These are phyloP conservation scores for Aurelia sp. DNA, from an alignment of 30 jellyfish, hydroid and myxozoan genomes.

Conservation along the genomic window DNA sequence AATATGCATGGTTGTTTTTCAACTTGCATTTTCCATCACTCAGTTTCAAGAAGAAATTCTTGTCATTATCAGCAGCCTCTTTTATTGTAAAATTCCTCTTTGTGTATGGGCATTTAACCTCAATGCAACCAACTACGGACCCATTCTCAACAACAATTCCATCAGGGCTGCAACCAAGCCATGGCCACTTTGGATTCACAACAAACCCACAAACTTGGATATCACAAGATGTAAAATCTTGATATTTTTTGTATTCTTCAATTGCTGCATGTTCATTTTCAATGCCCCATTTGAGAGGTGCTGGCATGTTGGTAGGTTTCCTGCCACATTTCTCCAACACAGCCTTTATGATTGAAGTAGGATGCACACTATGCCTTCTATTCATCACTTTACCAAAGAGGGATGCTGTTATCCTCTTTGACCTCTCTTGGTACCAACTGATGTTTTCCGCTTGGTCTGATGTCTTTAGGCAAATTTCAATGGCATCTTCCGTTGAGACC, in stretches of 20 bases:
- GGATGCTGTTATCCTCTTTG: conserved; percentile 56
- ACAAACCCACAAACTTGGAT: conserved; percentile 16
- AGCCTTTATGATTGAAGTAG: conserved; percentile 23
- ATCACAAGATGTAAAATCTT: background rate
- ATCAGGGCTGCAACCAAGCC: conserved; percentile 47
- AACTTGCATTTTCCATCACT: background rate
- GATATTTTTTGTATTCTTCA: background rate
- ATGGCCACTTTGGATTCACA: conserved; percentile 46
- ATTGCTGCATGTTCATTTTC: conserved; percentile 18
- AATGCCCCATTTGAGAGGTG: conserved; percentile 48
- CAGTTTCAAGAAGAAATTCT: background rate
- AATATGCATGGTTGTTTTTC: too few relatives aligned
- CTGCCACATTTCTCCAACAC: conserved; percentile 15
- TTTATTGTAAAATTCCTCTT: conserved; percentile 8
- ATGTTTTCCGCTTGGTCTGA: background rate
- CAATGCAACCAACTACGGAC: conserved; percentile 18
- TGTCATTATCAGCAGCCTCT: conserved; percentile 12
- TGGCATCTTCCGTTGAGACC: conserved; percentile 14
- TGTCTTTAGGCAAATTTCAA: background rate
- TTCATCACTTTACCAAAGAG: conserved; percentile 52
- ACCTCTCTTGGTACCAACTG: conserved; percentile 48
- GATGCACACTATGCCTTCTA: conserved; percentile 45
- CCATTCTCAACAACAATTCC: background rate
- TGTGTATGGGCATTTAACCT: conserved; percentile 23
- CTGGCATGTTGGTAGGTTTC: conserved; percentile 28